Evolutionary conservation across 1,140 invertebrate genomes (phyloP), one percentile per base, ranked within the genome.

Genomic region (Colletes latitarsis): DNA sequence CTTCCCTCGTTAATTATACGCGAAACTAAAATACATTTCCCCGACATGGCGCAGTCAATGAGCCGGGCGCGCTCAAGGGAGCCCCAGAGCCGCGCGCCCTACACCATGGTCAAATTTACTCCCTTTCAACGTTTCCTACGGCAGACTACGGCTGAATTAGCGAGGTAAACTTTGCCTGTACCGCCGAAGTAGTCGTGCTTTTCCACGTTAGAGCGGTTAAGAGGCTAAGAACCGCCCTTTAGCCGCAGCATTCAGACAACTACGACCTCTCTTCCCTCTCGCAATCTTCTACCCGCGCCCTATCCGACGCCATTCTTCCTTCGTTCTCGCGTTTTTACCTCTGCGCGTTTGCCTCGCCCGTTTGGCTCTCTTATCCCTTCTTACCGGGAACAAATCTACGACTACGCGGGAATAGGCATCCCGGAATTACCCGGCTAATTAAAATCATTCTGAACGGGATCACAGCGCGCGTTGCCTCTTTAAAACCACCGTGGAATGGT

Each of bases 101-200:
- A 43, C 68, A 49, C 46, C 62, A 66, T 68, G 62, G 77, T 83
- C 82, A 83, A 81, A 81, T 73, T 81, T 83, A 69, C 62, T 74
- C 72, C 70, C 77, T 83, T 80, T 80, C 82, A 81, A 53, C 71
- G 39, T 72, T 73, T 83, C 73, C 77, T 69, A 74, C 77, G 57
- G 5, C 74, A 12, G 63, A 57, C 69, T 62, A 69, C 73, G 63
- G 74, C 60, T 84, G 83, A 82, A 84, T 84, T 82, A 82, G 81
- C 83, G 81, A 71, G 58, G 83, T 84, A 84, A 84, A 84, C 81
- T 82, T 84, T 62, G 71, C 81, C 74, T 49, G 80, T 81, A 82
- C 75, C 71, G 53, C 30, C 76, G 71, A 84, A 79, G 83, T 80
- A 78, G 81, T 75, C 80, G 71, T 79, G 83, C 77, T 81, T 85